Base-by-base conservation (phyloP, 2,113 vertebrate species). In the Rallus limicola region DNA sequence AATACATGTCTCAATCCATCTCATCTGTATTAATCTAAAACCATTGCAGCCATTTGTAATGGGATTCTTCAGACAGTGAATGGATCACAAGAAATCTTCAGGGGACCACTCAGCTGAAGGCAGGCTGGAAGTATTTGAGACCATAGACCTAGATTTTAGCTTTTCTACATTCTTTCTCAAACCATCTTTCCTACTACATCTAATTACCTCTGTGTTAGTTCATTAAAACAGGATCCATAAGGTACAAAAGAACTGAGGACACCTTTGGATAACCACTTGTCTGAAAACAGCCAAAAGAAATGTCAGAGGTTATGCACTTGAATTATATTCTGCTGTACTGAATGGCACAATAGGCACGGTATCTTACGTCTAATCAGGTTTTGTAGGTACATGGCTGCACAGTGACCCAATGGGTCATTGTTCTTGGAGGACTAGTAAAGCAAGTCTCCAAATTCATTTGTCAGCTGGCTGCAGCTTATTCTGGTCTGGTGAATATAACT, bases 251-350 rank as follows among this genome's bases (percentile, higher is more conserved):
- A 78, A 24, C 25, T 48, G 59, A 90, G 19, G 38, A 69, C 6
- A 36, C 4, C 5, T 52, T 78, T 56, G 59, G 28, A 25, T 24
- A 69, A 28, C 12, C 0, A 0, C 6, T 25, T 82, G 16, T 50
- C 55, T 75, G 75, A 69, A 79, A 75, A 70, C 15, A 72, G 20
- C 3, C 58, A 36, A 55, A 86, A 82, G 29, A 79, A 83, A 2
- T 50, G 24, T 40, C 64, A 48, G 38, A 77, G 11, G 4, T 72
- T 77, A 77, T 31, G 10, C 26, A 36, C 18, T 40, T 46, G 9
- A 58, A 38, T 58, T 67, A 31, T 40, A 9, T 86, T 53, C 46
- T 52, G 13, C 20, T 4, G 71, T 68, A 40, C 14, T 59, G 36
- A 34, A 31, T 16, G 50, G 29, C 52, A 29, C 18, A 5, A 31